Evolutionary conservation across 2,888 invertebrate genomes (phyloP).

Genomic region (Caenorhabditis doughertyi): DNA sequence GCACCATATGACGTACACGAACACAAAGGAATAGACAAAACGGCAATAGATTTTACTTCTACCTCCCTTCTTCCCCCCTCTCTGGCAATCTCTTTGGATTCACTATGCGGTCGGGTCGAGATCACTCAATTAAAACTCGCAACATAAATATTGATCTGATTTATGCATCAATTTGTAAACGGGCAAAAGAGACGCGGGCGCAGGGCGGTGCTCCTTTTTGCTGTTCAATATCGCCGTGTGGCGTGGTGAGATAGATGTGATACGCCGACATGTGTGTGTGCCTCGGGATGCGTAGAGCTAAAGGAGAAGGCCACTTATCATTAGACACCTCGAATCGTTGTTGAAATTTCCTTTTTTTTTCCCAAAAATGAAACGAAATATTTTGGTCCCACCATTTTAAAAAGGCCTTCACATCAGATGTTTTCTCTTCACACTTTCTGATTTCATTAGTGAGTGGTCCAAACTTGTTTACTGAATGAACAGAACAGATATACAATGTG

Average conservation of each 20-base stretch:
- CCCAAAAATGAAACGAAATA: background rate
- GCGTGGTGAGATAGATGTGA: conserved; percentile 40
- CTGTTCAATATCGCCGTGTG: conserved; percentile 42
- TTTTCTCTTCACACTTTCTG: background rate
- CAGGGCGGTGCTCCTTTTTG: conserved; percentile 59
- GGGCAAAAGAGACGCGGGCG: conserved; percentile 5
- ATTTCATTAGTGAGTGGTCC: conserved; percentile 17
- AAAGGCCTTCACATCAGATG: background rate
- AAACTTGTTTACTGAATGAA: conserved; percentile 48
- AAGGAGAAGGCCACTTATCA: conserved; percentile 53
- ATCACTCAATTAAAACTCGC: conserved; percentile 61
- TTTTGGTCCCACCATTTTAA: background rate
- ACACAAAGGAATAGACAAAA: conserved; percentile 28
- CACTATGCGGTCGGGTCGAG: conserved; percentile 34
- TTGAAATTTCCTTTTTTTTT: conserved; percentile 12
- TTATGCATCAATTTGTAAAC: conserved; percentile 60
- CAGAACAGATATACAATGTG: conserved; percentile 35
- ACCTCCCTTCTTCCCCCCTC: background rate
- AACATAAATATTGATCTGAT: conserved; percentile 62
- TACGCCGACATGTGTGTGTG: conserved; percentile 52
- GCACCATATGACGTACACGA: conserved; percentile 57
- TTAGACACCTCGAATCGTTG: conserved; percentile 52
- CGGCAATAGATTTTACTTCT: conserved; percentile 15
- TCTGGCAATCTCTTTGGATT: background rate
- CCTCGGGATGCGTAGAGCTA: conserved; percentile 40